phyloP scores from a whole-genome alignment of 2,888 invertebrate genomes.

The Drosophila multiciliata region DNA sequence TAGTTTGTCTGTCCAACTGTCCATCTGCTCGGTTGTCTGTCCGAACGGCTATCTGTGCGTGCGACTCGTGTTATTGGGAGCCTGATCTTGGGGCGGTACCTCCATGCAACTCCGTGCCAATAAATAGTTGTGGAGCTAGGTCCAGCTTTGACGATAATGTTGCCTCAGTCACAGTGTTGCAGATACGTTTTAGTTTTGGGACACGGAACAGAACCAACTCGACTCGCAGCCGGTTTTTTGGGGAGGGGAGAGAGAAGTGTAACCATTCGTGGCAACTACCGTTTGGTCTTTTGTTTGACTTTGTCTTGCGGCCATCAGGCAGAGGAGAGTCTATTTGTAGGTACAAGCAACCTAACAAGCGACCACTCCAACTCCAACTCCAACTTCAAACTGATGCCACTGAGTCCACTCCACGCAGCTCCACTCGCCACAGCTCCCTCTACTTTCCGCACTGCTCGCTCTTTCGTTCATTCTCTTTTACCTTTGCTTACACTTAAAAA shows the following conservation, averaged over 20 bases:
- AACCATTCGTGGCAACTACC: constrained; percentile 78
- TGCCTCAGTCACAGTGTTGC: constrained; percentile 66
- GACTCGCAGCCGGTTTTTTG: constrained; percentile 59
- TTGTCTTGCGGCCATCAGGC: constrained; percentile 76
- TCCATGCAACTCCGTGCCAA: constrained; percentile 27
- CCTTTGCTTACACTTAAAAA: background rate
- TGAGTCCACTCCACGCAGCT: constrained; percentile 20
- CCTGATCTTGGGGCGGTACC: constrained; percentile 22
- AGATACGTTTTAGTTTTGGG: constrained; percentile 23
- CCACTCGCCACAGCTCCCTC: constrained; percentile 14
- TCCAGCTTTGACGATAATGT: constrained; percentile 23
- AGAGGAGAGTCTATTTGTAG: constrained; percentile 71
- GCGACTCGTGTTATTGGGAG: constrained; percentile 44
- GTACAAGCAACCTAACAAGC: constrained; percentile 72
- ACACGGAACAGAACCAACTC: constrained; percentile 15
- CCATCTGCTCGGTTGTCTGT: background rate
- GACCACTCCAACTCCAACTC: constrained; percentile 38
- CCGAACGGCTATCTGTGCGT: constrained; percentile 33
- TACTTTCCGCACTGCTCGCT: constrained; percentile 8
- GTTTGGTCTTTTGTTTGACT: constrained; percentile 79
- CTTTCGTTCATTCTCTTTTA: constrained; percentile 20
- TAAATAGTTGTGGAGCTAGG: constrained; percentile 48
- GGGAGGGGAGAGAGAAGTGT: background rate
- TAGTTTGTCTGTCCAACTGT: constrained; percentile 31
- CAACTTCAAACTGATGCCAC: constrained; percentile 33